These are phyloP conservation scores for Cirrhinus mrigala DNA, from an alignment of 2,797 vertebrate species.

Conservation along the genomic window DNA sequence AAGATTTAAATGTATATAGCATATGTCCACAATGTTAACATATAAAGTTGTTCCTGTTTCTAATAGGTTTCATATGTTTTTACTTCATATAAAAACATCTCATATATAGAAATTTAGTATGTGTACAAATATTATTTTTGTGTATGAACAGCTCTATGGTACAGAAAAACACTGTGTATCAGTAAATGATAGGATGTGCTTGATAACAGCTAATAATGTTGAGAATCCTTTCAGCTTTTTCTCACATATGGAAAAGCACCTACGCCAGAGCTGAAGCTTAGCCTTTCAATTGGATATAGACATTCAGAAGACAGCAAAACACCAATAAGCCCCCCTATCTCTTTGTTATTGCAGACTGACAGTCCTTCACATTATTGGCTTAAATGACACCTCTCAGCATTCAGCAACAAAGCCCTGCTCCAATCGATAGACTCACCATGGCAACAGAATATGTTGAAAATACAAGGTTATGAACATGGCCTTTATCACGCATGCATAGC, in stretches of 20 bases:
- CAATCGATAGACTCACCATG: constrained; percentile 61
- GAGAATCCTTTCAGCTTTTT: constrained; percentile 2
- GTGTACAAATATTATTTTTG: background rate
- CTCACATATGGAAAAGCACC: constrained; percentile 7
- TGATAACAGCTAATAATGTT: constrained; percentile 1
- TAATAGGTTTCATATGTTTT: background rate
- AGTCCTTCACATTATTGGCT: constrained; percentile 49
- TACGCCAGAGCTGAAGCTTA: background rate
- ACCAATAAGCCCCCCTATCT: background rate
- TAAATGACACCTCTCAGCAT: constrained; percentile 54
- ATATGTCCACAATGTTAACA: no score
- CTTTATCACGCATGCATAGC: constrained; percentile 41
- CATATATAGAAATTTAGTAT: background rate
- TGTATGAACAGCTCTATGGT: background rate
- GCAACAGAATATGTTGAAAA: constrained; percentile 59
- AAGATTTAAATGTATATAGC: background rate
- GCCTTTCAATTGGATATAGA: constrained; percentile 20
- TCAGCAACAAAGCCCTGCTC: constrained; percentile 39
- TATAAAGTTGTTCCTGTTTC: no score
- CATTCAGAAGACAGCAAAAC: constrained; percentile 4
- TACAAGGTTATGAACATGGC: constrained; percentile 49
- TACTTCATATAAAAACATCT: background rate
- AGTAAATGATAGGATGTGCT: background rate
- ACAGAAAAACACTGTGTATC: background rate
- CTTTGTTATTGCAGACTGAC: constrained; percentile 52